Evolutionary conservation across 2,797 vertebrate species (phyloP), one percentile per base, ranked within the genome.

Genomic region (Antennarius maculatus): DNA sequence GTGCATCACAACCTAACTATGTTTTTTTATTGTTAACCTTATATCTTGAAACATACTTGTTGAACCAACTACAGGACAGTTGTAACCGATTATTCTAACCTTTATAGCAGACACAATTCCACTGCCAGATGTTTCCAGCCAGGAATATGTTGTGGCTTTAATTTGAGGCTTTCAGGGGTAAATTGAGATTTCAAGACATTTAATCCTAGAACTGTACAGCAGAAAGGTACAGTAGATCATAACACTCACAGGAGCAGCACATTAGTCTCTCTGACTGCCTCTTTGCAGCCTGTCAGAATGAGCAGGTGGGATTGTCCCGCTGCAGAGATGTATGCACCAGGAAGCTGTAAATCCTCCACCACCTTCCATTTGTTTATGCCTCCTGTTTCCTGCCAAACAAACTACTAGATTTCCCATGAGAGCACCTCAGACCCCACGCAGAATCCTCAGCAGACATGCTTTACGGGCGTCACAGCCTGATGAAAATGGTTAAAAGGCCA

Each of bases 381-480:
- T 86, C 88, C 90, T 88, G 86, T 91, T 92, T 92, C 84, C 86
- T 82, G 71, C 88, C 86, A 91, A 89, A 92, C 90, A 92, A 92
- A 93, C 86, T 86, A 79, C 68, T 82, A 92, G 88, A 93, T 93
- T 93, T 93, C 92, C 91, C 91, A 79, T 34, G 90, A 86, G 92
- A 81, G 71, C 66, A 28, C 34, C 51, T 71, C 23, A 28, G 67
- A 71, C 79, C 76, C 69, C 82, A 64, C 71, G 37, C 63, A 16
- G 54, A 45, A 18, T 79, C 71, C 67, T 81, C 81, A 61, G 74
- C 59, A 67, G 86, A 80, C 80, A 77, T 87, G 85, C 71, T 89
- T 91, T 88, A 91, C 46, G 53, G 81, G 69, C 65, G 6, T 56
- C 74, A 71, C 71, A 61, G 61, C 79, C 82, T 78, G 80, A 89